Evolutionary conservation across 2,113 vertebrate genomes (phyloP).

Genomic region (Ammodytes dubius): DNA sequence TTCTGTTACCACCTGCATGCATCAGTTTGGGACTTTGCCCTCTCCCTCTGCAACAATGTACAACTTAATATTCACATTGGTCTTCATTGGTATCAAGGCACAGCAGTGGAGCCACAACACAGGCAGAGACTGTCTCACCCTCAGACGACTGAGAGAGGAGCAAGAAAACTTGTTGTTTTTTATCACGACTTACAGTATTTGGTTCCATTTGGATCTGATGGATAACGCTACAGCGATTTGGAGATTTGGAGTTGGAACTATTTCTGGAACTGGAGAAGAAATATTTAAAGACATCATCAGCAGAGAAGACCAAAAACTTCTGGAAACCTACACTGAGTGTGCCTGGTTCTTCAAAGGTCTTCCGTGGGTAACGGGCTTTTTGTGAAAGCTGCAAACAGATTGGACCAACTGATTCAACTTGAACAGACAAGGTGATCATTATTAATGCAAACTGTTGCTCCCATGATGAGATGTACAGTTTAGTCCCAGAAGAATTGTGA

Average conservation of each 20-base stretch:
- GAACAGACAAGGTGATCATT: conserved; percentile 48
- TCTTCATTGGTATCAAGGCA: conserved; percentile 18
- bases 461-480: not conserved
- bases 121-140: not conserved
- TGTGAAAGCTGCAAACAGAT: not conserved
- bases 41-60: not conserved
- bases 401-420: not conserved
- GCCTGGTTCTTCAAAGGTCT: not conserved
- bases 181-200: not conserved
- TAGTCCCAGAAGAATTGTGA: not conserved
- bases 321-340: not conserved
- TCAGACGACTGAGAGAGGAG: not conserved
- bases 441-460: not conserved
- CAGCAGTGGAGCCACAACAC: not conserved
- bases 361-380: not conserved
- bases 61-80: conserved; percentile 15
- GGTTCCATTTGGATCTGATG: conserved; percentile 22
- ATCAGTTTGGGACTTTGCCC: conserved; percentile 61
- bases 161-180: no score
- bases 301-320: not conserved
- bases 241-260: no score
- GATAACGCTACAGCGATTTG: conserved; percentile 13
- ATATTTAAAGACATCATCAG: no score
- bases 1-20: not conserved
- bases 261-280: no score